Base-by-base conservation (phyloP, 2,113 vertebrate species). In the Nothoprocta pentlandii region DNA sequence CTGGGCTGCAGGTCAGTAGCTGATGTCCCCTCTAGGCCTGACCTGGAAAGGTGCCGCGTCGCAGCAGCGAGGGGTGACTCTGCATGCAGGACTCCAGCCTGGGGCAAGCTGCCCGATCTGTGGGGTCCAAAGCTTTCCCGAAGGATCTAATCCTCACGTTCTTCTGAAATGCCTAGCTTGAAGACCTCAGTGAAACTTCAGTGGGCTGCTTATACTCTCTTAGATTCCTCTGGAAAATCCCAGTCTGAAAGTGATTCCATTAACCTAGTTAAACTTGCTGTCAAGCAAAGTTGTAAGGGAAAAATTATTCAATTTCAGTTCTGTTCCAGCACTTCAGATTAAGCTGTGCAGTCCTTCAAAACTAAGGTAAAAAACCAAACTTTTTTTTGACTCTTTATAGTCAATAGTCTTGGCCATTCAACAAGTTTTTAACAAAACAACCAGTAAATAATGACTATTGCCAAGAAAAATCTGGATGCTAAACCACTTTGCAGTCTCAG, bases 41-140 rank as follows among this genome's bases (percentile, higher is more conserved):
- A 13, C 51, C 61, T 36, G 12, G 36, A 82, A 30, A 44, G 11
- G 11, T 25, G 39, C 5, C 8, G 8, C 0, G 4, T 28, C 34
- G 23, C 62, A 32, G 56, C 30, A 70, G 8, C 0, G 1, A 54
- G 16, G 12, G n/a, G 5, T 3, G 10, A 14, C 10, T 22, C 63
- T 22, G 39, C 70, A 22, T 9, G 23, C 1, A 1, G 17, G 22
- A 8, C 12, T 13, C 21, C 71, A 75, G 22, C 21, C 84, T 46
- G 10, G 8, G 21, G 22, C n/a, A 64, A 30, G n/a, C 44, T 70
- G 19, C 12, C 16, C 64, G 2, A 8, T 4, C 11, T 32, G 7
- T 1, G 32, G 1, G 13, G 4, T 46, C 22, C 41, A 13, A 25
- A 23, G 23, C 51, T 26, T 53, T 23, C 51, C 51, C 7, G 6